Base-by-base conservation (phyloP, 2,888 invertebrate genomes). In the Eristalis intricaria region DNA sequence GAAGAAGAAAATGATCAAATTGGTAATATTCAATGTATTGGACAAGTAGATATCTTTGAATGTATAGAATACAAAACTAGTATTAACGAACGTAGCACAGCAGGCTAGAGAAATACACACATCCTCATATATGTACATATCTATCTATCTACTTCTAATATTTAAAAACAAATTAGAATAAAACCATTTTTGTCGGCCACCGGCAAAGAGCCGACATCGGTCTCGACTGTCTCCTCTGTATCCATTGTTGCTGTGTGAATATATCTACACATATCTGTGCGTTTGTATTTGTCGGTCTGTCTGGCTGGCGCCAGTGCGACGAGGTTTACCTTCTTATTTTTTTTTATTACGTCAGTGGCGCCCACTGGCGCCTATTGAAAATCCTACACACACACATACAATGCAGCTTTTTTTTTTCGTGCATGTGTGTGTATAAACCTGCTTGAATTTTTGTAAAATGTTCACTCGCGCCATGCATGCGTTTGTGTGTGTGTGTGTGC, bases 311-410 rank as follows among this genome's bases (percentile, higher is more conserved):
- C 92, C 92, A 92, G 90, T 90, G 90, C 90, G 92, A 91, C 92
- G 92, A 90, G 91, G 91, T 90, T 91, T 92, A 91, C 91, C 91
- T 91, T 91, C 92, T 91, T 92, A 91, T 91, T 90, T 91, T 92
- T n/a, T n/a, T 92, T 92, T 91, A 92, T 92, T 92, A 92, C 92
- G 92, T 92, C 92, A 92, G 92, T 92, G 92, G 92, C 92, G 92
- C 92, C 92, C 92, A 91, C 91, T 91, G 92, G 92, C 92, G 92
- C 92, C 92, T 90, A 78, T 85, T 81, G 81, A 58, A 81, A 82
- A 86, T 69, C 70, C 68, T 68, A 78, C 70, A 76, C 68, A 78
- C 70, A 76, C 81, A 82, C 71, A 75, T 29, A 66, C 23, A 65
- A 58, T 50, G 56, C 68, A 76, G 32, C 15, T 58, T 68, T 68